A percentile compares a stretch with the other conserved stretches of the same genome.
These are phyloP conservation scores for Drosophila nigromelanica DNA, from an alignment of 1,140 invertebrate genomes.

Conservation along the genomic window DNA sequence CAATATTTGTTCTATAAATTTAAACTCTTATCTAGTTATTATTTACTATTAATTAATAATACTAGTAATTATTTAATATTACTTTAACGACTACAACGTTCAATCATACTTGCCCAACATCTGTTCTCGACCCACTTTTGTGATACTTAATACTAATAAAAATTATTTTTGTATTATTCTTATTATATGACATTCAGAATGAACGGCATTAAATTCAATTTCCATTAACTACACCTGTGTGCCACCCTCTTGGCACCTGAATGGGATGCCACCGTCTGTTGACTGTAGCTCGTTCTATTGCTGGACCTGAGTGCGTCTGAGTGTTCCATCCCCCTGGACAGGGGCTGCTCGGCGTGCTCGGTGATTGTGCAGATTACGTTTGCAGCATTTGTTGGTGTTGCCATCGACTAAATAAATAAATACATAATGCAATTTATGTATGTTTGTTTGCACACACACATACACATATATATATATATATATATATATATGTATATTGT, in stretches of 20 bases:
- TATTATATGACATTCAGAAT: background rate
- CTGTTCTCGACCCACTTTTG: background rate
- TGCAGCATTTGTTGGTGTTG: slow-evolving; percentile 57
- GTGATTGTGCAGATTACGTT: slow-evolving; percentile 60
- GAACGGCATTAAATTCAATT: slow-evolving; percentile 45
- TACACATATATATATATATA: too few relatives aligned
- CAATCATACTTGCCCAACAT: too few relatives aligned
- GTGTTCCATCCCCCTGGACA: slow-evolving; percentile 16
- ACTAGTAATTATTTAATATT: too few relatives aligned
- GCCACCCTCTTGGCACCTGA: background rate
- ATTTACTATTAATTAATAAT: too few relatives aligned
- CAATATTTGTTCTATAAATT: too few relatives aligned
- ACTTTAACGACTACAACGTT: too few relatives aligned
- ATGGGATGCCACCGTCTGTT: slow-evolving; percentile 12
- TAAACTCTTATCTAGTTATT: too few relatives aligned
- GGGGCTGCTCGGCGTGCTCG: background rate
- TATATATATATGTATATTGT: slow-evolving; percentile 13
- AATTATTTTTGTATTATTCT: slow-evolving; percentile 7
- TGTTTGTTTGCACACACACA: slow-evolving; percentile 24
- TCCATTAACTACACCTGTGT: slow-evolving; percentile 35
- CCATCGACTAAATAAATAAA: slow-evolving; percentile 77
- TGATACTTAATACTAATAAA: background rate
- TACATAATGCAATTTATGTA: slow-evolving; percentile 67
- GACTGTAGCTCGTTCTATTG: slow-evolving; percentile 22
- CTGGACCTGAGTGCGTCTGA: slow-evolving; percentile 56